Base-by-base conservation (phyloP, 2,888 invertebrate species). In the Belgica antarctica region DNA sequence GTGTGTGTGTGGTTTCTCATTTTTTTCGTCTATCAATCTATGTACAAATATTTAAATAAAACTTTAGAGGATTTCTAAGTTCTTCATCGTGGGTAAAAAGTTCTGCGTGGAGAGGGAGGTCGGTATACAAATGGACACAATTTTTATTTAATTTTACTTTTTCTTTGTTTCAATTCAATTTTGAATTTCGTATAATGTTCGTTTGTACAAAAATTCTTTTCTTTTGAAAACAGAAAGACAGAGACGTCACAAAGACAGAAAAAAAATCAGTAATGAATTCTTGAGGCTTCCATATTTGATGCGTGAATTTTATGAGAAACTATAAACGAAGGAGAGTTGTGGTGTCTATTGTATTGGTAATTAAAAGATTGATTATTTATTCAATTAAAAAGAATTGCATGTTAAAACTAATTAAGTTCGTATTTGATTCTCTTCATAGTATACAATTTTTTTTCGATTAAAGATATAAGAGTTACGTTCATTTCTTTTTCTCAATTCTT, bases 81-180 rank as follows among this genome's bases (percentile, higher is more conserved):
- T 47, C 27, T 61, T 62, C 8, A 10, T 36, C 22, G 62, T 62
- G 31, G 19, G 19, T 34, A 62, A 62, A 34, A 34, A 62, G 19
- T 52, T 69, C 52, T 41, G 27, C 17, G n/a, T 10, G n/a, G n/a
- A n/a, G n/a, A 27, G 36, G 62, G 62, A 68, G 31, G 34, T 70
- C 46, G 47, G 59, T 70, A 70, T 70, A 70, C 70, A 70, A 70
- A 61, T 70, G 70, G 70, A 70, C 70, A 70, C 59, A 68, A 31
- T 66, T 59, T 69, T 68, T n/a, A 52, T 47, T 52, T 52, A 4
- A 25, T 27, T 31, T 52, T 19, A 7, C 28, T 46, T 19, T 61
- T 36, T 17, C 25, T 34, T 62, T 12, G 62, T 62, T 52, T 52
- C 52, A 52, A 52, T 31, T 31, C 34, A 31, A 31, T 12, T 31